Evolutionary conservation across 2,888 invertebrate species (phyloP), one percentile per base, ranked within the genome.

Genomic region (Cremastinae sp.): DNA sequence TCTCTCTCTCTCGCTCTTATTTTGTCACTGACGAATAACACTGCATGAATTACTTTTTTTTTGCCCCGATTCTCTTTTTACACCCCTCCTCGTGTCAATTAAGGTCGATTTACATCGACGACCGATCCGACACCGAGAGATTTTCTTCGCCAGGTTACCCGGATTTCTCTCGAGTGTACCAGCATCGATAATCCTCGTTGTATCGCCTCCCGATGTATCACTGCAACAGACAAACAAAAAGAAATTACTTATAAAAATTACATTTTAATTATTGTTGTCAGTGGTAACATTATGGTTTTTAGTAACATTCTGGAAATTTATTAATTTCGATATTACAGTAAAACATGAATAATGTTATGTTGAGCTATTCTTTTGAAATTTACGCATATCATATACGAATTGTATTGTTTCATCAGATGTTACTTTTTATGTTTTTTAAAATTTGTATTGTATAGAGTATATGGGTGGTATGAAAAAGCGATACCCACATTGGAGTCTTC

Each of bases 11-110:
- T 28, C 49, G 51, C 69, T 56, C 58, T 76, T 66, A 65, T 70
- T 75, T 64, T 59, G 68, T 56, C 59, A 43, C 20, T 64, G 59
- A 64, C 58, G 37, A 53, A 70, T 70, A 55, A 20, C 16, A 55
- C 45, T 16, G 62, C 37, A 37, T n/a, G 18, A 45, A 70, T 45
- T 9, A 14, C 16, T 47, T 53, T 49, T 45, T 37, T 35, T 73
- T 9, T 64, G 8, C 68, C 28, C 28, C 28, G 51, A 22, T 37
- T 45, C 69, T 49, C 41, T 72, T 55, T 62, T 70, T 75, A 55
- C 53, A 58, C 45, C 45, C 73, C 73, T 75, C 80, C 74, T 56
- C 69, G 81, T 84, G 85, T 86, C 87, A 87, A 87, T 87, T 86
- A 87, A 76, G 79, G 74, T 75, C 83, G 82, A 85, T 84, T 82